Evolutionary conservation across 2,797 vertebrate genomes (phyloP).

Genomic region (Sebastes reedi): DNA sequence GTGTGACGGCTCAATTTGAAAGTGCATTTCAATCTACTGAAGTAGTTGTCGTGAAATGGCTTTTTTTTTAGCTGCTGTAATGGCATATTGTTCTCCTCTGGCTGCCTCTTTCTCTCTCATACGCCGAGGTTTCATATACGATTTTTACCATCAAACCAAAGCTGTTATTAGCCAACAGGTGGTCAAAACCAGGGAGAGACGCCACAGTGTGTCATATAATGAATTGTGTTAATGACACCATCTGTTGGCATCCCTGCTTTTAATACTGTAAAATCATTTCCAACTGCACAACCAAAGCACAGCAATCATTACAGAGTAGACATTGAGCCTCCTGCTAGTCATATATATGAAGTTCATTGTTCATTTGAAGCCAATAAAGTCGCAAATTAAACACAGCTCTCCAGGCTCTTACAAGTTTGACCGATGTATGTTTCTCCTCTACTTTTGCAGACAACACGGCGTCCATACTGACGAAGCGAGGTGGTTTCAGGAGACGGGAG

Average conservation of each 20-base stretch:
- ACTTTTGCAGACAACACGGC: slow-evolving; percentile 91
- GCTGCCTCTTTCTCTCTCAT: slow-evolving; percentile 9
- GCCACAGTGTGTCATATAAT: slow-evolving; percentile 56
- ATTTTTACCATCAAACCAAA: slow-evolving; percentile 41
- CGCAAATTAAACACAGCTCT: background rate
- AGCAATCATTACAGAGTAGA: slow-evolving; percentile 7
- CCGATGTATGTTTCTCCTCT: background rate
- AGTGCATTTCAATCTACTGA: slow-evolving; percentile 50
- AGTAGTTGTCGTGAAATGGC: slow-evolving; percentile 21
- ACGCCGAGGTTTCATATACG: slow-evolving; percentile 20
- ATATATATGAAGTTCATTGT: background rate
- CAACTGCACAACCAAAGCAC: slow-evolving; percentile 16
- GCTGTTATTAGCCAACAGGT: slow-evolving; percentile 72
- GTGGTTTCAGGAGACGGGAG: slow-evolving; percentile 91
- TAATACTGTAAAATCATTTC: slow-evolving; percentile 51
- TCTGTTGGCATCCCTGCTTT: slow-evolving; percentile 58
- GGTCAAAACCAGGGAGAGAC: slow-evolving; percentile 56
- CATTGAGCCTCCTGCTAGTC: slow-evolving; percentile 5
- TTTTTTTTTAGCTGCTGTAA: slow-evolving; percentile 7
- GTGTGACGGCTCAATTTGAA: slow-evolving; percentile 48
- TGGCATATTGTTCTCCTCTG: slow-evolving; percentile 42
- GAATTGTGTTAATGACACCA: slow-evolving; percentile 73
- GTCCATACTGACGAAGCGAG: slow-evolving; percentile 88
- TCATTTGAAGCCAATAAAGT: slow-evolving; percentile 21
- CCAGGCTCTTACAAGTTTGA: background rate